These are phyloP conservation scores for Phrynosoma blainvillii DNA, from an alignment of 2,113 vertebrate genomes.

Conservation along the genomic window DNA sequence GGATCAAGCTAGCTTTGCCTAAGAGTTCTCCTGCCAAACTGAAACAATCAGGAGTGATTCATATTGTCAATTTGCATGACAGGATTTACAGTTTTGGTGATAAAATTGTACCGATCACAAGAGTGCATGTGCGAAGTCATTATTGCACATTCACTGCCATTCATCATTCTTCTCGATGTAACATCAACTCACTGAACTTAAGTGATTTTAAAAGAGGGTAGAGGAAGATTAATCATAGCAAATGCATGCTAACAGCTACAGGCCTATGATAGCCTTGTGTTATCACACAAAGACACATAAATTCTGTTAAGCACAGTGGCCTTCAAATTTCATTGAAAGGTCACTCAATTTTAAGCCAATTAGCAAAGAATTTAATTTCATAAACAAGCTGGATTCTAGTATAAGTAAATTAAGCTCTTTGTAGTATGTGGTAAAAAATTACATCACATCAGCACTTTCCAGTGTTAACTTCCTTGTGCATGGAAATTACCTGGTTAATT, in stretches of 20 bases:
- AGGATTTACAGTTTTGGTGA: conserved; percentile 26
- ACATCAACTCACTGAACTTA: background rate
- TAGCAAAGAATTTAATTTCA: conserved; percentile 9
- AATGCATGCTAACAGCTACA: background rate
- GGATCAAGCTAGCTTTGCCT: background rate
- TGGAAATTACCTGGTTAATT: conserved; percentile 42
- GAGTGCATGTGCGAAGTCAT: conserved; percentile 5
- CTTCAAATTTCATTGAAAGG: conserved; percentile 11
- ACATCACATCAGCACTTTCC: conserved; percentile 40
- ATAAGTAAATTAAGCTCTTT: conserved; percentile 49
- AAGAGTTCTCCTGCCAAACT: background rate
- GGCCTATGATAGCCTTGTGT: background rate
- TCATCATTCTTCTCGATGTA: background rate
- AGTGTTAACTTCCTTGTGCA: conserved; percentile 49
- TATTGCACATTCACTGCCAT: background rate
- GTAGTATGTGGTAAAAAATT: conserved; percentile 18
- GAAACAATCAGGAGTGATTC: background rate
- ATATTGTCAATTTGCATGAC: conserved; percentile 8
- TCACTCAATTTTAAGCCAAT: background rate
- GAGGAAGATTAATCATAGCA: conserved; percentile 5
- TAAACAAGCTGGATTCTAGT: conserved; percentile 38
- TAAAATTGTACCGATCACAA: conserved; percentile 27
- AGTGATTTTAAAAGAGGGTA: background rate
- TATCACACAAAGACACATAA: background rate
- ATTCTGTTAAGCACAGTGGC: conserved; percentile 7